A percentile compares a stretch with the other conserved stretches of the same genome.
Evolutionary conservation across 2,113 vertebrate genomes (phyloP).

Genomic region (Dermatemys mawii): DNA sequence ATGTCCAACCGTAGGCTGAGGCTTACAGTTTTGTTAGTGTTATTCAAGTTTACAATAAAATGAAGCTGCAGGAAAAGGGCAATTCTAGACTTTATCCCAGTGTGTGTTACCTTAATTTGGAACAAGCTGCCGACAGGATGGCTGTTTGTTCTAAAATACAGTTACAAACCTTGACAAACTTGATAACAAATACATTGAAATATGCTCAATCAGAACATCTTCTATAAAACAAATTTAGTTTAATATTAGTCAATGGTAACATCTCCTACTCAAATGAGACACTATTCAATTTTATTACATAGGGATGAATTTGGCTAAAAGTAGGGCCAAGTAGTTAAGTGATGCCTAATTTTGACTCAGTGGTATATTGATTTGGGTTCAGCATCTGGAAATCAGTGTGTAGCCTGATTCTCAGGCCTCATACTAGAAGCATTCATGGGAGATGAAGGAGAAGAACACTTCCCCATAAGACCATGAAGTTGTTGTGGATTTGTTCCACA

Average conservation of each 20-base stretch:
- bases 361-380: background rate
- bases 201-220: background rate
- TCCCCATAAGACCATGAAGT: background rate
- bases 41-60: background rate
- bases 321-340: background rate
- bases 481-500: background rate
- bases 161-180: background rate
- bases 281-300: background rate
- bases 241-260: background rate
- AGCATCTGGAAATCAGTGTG: background rate
- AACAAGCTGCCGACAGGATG: background rate
- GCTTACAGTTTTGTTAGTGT: background rate
- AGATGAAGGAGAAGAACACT: background rate
- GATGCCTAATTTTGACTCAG: background rate
- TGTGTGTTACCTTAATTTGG: background rate
- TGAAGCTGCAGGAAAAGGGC: background rate
- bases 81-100: background rate
- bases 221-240: background rate
- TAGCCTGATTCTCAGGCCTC: background rate
- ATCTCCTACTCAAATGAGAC: background rate
- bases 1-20: background rate
- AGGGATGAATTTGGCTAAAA: background rate
- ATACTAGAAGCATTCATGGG: background rate
- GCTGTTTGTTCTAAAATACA: background rate
- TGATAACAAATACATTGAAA: background rate